Evolutionary conservation across 2,797 vertebrate species (phyloP), one percentile per base, ranked within the genome.

Genomic region (Kryptopterus vitreolus): DNA sequence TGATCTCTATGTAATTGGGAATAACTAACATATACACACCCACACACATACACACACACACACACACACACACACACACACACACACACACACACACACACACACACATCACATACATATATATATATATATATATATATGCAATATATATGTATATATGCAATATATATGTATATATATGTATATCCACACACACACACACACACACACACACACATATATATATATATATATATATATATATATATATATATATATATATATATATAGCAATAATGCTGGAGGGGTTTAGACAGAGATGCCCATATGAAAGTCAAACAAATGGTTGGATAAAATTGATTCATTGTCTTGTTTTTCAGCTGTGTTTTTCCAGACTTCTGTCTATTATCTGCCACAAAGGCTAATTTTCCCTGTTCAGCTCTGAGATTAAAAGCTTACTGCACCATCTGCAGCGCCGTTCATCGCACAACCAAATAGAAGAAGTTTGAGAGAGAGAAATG

Each of bases 391-490:
- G 82, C 84, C 88, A 86, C 84, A 82, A 84, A 86, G 80, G 81
- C 86, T 89, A 83, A 91, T 91, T 90, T 91, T 81, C 84, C 84
- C 85, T 72, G 58, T 85, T 78, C 77, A 85, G 84, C 43, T 57
- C 80, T 86, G 79, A 88, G 92, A 91, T 90, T 83, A 35, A 82
- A 52, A 88, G 90, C 90, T 94, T 89, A 91, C 87, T 78, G 87
- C 87, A 90, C 91, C 91, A 92, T 93, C 91, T 92, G 91, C 81
- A 89, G 71, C 82, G 13, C 77, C 74, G 87, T 85, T 88, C 85
- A 78, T 88, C 86, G 86, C 87, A 90, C 89, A 86, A 83, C 86
- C 86, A 87, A 89, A 90, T 90, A 87, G 84, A 78, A 87, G 87
- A 88, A 80, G 89, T 84, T 81, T 79, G 74, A 81, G 78, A 58